Conservation (phyloP, 2,797 vertebrate species). For the Peromyscus aztecus region DNA sequence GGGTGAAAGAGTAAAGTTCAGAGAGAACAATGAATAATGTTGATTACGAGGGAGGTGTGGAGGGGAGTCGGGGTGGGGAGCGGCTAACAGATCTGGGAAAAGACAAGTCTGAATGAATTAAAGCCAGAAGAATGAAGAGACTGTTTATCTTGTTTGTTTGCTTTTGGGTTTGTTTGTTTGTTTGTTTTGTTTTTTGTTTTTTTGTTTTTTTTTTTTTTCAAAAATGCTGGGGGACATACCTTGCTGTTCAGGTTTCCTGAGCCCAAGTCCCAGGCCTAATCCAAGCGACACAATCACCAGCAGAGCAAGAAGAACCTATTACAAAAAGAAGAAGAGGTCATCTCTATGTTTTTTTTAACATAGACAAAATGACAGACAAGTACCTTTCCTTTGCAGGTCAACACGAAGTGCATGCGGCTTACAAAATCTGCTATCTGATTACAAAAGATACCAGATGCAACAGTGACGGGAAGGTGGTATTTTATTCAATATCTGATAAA, state of each 20-base stretch:
- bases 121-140: background rate
- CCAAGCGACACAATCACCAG: constrained; percentile 88
- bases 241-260: constrained; percentile 81
- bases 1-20: constrained; percentile 10
- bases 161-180: no score
- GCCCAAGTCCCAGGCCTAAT: constrained; percentile 88
- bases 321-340: constrained; percentile 32
- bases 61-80: background rate
- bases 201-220: background rate
- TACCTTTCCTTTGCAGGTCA: background rate
- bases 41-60: no score
- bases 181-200: background rate
- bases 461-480: accelerated
- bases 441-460: background rate
- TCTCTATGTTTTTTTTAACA: background rate
- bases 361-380: background rate
- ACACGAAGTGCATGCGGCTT: background rate
- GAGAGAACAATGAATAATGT: background rate
- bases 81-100: accelerated
- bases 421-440: background rate
- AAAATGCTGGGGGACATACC: constrained; percentile 76
- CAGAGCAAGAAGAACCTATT: constrained; percentile 88
- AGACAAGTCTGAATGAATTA: background rate
- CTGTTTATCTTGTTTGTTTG: background rate
- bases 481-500: background rate